These are phyloP conservation scores for Colinus virginianus DNA, from an alignment of 2,113 vertebrate genomes.

Conservation along the genomic window DNA sequence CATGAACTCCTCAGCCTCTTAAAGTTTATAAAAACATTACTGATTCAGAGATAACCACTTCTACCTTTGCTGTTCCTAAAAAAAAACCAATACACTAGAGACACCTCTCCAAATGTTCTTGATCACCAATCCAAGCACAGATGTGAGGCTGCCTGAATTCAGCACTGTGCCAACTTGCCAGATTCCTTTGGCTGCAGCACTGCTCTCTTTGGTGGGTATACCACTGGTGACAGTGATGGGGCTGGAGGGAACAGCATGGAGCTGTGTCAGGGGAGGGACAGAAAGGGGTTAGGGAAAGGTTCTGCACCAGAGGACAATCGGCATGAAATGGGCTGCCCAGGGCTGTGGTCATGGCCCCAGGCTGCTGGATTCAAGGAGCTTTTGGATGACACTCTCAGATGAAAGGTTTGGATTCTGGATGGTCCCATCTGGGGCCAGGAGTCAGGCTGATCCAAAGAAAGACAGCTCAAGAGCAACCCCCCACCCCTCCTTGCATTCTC, in stretches of 20 bases:
- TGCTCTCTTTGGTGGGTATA: neutral
- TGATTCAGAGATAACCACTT: neutral
- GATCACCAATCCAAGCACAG: neutral
- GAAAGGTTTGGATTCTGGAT: neutral
- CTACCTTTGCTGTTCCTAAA: neutral
- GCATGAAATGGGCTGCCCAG: neutral
- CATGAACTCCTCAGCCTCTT: neutral
- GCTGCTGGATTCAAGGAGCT: neutral
- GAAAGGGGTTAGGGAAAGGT: neutral
- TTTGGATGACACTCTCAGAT: neutral
- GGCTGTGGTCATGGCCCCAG: neutral
- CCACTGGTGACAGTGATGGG: neutral
- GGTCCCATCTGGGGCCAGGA: neutral
- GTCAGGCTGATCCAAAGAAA: neutral
- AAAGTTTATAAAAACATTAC: neutral
- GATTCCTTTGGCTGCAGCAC: neutral
- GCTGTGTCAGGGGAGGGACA: neutral
- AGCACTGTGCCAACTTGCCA: neutral
- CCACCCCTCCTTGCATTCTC: neutral
- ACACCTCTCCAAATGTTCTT: neutral
- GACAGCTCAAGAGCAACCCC: neutral
- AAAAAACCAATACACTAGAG: neutral
- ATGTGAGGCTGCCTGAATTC: neutral
- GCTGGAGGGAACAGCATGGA: neutral
- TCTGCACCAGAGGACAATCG: neutral